phyloP scores from a whole-genome alignment of 2,113 vertebrate genomes.

The Tachuris rubrigastra region DNA sequence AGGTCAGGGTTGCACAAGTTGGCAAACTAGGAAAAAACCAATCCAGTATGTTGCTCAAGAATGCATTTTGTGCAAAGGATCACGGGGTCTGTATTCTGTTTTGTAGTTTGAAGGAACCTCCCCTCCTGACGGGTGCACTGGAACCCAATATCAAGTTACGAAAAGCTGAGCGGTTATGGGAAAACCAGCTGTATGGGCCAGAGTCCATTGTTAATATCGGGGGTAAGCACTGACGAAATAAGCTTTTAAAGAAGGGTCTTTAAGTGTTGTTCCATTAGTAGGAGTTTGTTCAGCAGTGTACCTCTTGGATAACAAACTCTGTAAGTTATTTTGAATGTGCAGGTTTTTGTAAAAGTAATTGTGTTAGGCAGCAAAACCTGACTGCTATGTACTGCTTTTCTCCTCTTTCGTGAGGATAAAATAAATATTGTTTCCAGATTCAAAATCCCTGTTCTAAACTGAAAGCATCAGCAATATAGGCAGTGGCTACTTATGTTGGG shows the following conservation, averaged over 20 bases:
- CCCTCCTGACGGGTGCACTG: slow-evolving; percentile 81
- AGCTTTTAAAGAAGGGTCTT: background rate
- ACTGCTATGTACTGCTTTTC: background rate
- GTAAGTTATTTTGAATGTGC: background rate
- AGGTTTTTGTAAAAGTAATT: background rate
- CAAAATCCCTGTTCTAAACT: background rate
- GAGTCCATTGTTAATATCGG: slow-evolving; percentile 90
- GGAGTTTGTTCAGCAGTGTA: background rate
- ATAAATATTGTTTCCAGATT: background rate
- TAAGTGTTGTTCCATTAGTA: background rate
- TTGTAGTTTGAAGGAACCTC: slow-evolving; percentile 89
- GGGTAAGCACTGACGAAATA: slow-evolving; percentile 74
- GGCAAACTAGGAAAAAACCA: background rate
- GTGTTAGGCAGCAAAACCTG: background rate
- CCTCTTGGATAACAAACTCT: background rate
- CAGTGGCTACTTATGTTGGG: background rate
- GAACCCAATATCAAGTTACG: slow-evolving; percentile 86
- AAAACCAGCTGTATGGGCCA: slow-evolving; percentile 87
- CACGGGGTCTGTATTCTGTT: background rate
- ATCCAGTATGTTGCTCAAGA: background rate
- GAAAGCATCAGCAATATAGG: background rate
- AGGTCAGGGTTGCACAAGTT: background rate
- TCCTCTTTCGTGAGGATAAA: background rate
- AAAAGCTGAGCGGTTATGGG: slow-evolving; percentile 85
- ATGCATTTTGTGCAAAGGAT: background rate